A percentile compares a stretch with the other conserved stretches of the same genome.
These are phyloP conservation scores for Rallus limicola DNA, from an alignment of 2,113 vertebrate species.

Conservation along the genomic window DNA sequence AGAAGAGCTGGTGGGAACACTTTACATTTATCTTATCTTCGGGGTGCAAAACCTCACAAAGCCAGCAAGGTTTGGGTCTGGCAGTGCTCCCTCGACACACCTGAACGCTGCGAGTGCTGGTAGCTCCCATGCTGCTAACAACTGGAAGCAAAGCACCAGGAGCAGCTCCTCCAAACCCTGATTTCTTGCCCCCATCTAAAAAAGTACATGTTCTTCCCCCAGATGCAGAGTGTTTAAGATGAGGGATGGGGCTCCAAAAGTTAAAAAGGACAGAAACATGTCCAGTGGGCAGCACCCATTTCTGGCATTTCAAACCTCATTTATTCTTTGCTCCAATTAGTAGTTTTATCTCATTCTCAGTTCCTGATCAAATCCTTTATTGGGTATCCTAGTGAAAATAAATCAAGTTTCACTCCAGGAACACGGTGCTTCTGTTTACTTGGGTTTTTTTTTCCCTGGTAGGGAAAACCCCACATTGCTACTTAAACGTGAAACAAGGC, in stretches of 20 bases:
- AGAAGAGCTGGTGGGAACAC: background rate
- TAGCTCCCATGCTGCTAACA: background rate
- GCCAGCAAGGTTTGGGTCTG: background rate
- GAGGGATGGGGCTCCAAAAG: background rate
- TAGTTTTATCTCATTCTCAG: background rate
- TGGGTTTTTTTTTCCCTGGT: background rate
- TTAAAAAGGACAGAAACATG: background rate
- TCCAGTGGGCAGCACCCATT: background rate
- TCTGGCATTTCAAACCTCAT: background rate
- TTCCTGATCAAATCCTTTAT: background rate
- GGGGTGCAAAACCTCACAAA: background rate
- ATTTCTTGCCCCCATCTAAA: background rate
- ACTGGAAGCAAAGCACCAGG: background rate
- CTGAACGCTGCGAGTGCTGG: accelerated
- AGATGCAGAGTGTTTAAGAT: background rate
- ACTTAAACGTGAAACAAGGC: background rate
- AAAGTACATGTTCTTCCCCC: background rate
- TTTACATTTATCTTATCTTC: background rate
- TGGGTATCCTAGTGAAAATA: background rate
- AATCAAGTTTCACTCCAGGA: background rate
- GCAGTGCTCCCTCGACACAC: background rate
- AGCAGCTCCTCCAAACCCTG: background rate
- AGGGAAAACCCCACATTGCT: background rate
- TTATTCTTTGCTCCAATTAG: background rate
- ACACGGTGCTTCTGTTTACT: background rate